Evolutionary conservation across 2,888 invertebrate genomes (phyloP), one percentile per base, ranked within the genome.

Genomic region (Cephus pygmeus): DNA sequence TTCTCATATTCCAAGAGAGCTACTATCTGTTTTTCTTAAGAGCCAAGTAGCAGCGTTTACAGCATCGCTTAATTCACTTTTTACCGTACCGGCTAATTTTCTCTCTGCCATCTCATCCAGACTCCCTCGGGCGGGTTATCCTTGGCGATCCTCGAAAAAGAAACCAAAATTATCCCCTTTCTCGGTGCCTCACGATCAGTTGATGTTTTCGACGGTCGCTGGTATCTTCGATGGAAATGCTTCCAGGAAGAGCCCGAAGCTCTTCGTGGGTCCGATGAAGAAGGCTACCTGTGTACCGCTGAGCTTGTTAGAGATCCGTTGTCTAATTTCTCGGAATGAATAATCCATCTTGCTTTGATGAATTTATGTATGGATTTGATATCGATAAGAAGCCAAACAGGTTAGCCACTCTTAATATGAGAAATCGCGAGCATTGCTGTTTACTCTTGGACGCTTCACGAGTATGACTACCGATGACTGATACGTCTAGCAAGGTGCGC

Each of bases 401-500:
- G 56, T 56, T 71, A 12, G 71, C 3, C 33, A 34, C 12, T 71
- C 6, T 31, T 71, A 71, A 71, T 71, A 30, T 15, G 71, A 71
- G 33, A 23, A 71, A 34, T 15, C 33, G 12, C 31, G 23, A 71
- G 11, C 33, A 23, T 12, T 33, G 71, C 15, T 71, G n/a, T 71
- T 33, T 71, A 15, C 71, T 15, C 33, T 71, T 71, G 33, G 71
- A 71, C 71, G 71, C 23, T 56, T 31, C 71, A n/a, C 0, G 71
- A 71, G 31, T 12, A 71, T 12, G 34, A 33, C 33, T 31, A 11
- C 31, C 12, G 34, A 71, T 71, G 71, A 71, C 71, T 33, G 71
- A 71, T 71, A 34, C 3, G 71, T n/a, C 33, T 33, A 33, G 71
- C 31, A 71, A 71, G 71, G 71, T 79, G 76, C 80, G 76, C 77